These are phyloP conservation scores for Sapajus apella DNA, from an alignment of 2,113 vertebrate genomes.

Conservation along the genomic window DNA sequence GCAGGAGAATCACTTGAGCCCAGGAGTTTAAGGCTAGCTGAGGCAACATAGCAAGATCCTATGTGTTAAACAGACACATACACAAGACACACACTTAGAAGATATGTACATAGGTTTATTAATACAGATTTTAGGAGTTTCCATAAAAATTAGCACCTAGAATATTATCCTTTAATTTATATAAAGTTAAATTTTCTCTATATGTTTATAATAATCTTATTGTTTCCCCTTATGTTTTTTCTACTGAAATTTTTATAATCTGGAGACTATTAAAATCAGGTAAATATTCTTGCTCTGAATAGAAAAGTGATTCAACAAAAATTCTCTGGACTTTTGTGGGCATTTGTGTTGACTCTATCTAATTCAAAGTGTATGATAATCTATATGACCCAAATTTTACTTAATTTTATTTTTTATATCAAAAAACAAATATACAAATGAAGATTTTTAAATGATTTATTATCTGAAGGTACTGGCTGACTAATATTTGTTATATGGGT, in stretches of 20 bases:
- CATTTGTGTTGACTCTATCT: not conserved
- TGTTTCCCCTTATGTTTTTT: not conserved
- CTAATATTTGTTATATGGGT: not conserved
- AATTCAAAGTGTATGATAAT: not conserved
- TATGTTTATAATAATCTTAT: constrained; percentile 31
- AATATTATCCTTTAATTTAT: constrained; percentile 4
- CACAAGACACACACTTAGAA: constrained; percentile 37
- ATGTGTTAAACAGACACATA: not conserved
- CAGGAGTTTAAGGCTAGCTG: not conserved
- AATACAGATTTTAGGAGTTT: constrained; percentile 21
- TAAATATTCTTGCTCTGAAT: not conserved
- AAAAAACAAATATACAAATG: not conserved
- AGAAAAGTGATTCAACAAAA: not conserved
- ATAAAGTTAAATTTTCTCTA: constrained; percentile 48
- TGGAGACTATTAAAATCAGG: constrained; percentile 50
- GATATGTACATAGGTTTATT: constrained; percentile 56
- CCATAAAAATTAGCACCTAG: not conserved
- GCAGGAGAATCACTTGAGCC: too few species aligned
- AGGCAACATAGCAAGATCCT: not conserved
- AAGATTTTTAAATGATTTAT: not conserved
- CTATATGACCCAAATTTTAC: not conserved
- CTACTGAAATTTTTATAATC: not conserved
- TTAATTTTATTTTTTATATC: not conserved
- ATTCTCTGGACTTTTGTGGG: not conserved
- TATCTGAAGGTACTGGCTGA: not conserved